Percentiles rank a stretch among this genome's conserved stretches.
Evolutionary conservation across 2,797 vertebrate genomes (phyloP).

Genomic region (Helicolenus hilgendorfi): DNA sequence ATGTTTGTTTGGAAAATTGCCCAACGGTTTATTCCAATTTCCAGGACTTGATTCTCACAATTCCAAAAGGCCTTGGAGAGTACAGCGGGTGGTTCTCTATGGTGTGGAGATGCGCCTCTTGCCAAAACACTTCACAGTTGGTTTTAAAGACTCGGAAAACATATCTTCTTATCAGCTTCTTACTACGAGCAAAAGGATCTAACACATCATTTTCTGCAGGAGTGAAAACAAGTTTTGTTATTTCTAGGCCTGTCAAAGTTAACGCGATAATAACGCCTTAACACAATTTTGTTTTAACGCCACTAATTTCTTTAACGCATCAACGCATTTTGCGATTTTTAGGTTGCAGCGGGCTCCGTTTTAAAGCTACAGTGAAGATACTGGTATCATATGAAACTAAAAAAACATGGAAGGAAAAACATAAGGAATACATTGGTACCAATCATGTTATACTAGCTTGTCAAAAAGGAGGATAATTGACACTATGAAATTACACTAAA

Average conservation of each 20-base stretch:
- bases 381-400: background rate
- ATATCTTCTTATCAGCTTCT: background rate
- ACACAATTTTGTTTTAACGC: background rate
- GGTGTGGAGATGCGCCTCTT: background rate
- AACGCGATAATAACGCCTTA: background rate
- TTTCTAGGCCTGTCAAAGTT: background rate
- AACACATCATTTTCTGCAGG: background rate
- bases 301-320: background rate
- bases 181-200: background rate
- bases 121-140: background rate
- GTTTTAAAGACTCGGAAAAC: background rate
- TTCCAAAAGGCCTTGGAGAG: constrained; percentile 10
- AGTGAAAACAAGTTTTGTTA: background rate
- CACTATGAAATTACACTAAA: too few relatives aligned
- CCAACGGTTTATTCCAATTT: background rate
- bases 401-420: too few relatives aligned
- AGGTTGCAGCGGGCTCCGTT: background rate
- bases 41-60: constrained; percentile 24
- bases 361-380: background rate
- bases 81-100: background rate
- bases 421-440: background rate
- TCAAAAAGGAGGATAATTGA: background rate
- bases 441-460: background rate
- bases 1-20: background rate
- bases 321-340: background rate